Evolutionary conservation across 1,140 invertebrate genomes (phyloP).

Genomic region (Pectinophora gossypiella): DNA sequence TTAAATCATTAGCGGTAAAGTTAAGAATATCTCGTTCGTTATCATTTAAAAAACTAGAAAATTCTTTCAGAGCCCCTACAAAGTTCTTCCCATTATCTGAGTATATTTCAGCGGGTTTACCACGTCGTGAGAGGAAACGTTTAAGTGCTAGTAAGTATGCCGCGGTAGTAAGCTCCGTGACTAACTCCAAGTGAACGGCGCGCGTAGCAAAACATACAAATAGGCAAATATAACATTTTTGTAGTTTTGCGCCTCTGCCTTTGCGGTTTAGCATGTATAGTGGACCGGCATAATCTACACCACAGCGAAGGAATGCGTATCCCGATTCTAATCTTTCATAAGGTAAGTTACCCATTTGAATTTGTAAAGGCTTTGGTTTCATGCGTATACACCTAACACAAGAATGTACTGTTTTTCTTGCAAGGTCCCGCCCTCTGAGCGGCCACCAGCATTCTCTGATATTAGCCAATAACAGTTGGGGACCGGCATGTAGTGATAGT

Average conservation of each 20-base stretch:
- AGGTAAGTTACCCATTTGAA: background rate
- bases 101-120: background rate
- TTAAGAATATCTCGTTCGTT: background rate
- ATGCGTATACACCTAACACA: background rate
- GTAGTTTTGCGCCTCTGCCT: background rate
- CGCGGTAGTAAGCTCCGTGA: background rate
- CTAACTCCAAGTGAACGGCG: background rate
- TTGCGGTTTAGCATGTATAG: background rate
- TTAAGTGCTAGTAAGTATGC: background rate
- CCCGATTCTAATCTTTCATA: background rate
- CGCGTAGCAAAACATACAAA: background rate
- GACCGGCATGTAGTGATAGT: background rate
- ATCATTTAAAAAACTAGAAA: background rate
- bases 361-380: background rate
- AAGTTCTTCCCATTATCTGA: background rate
- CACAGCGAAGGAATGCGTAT: background rate
- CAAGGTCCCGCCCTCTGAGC: background rate
- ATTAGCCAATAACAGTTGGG: background rate
- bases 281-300: background rate
- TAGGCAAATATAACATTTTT: background rate
- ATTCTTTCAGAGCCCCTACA: background rate
- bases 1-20: background rate
- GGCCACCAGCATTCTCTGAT: background rate
- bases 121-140: background rate
- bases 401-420: background rate